phyloP scores from a whole-genome alignment of 2,888 invertebrate species.

The Zele albiditarsus region DNA sequence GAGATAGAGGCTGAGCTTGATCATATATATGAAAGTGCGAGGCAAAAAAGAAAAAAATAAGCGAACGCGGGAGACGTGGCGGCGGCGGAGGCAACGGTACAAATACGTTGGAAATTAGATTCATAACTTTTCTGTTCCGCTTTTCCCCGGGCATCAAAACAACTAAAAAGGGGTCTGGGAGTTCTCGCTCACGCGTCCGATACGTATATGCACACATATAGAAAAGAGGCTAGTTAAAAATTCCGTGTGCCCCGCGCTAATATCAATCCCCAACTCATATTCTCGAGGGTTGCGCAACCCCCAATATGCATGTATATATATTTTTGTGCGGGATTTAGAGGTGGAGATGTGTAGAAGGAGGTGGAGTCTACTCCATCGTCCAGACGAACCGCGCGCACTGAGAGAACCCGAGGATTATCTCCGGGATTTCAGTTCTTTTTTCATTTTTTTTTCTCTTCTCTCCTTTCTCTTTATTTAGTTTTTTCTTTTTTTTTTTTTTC shows the following conservation, averaged over 20 bases:
- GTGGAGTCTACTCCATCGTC: slow-evolving; percentile 55
- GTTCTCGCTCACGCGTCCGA: neutral
- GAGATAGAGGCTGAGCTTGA: neutral
- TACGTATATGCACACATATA: neutral
- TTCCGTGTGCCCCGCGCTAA: slow-evolving; percentile 67
- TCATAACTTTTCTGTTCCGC: slow-evolving; percentile 71
- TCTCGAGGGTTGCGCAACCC: slow-evolving; percentile 6
- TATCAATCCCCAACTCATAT: slow-evolving; percentile 61
- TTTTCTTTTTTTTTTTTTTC: slow-evolving; percentile 58
- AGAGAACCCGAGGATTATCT: slow-evolving; percentile 63
- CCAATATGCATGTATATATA: neutral
- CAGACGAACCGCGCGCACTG: slow-evolving; percentile 51
- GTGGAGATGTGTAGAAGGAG: neutral
- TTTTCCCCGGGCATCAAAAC: slow-evolving; percentile 58
- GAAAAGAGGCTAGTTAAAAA: slow-evolving; percentile 66
- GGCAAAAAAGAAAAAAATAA: neutral
- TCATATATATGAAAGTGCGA: neutral
- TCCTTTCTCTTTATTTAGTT: neutral
- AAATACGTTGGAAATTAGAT: slow-evolving; percentile 71
- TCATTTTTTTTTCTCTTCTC: slow-evolving; percentile 56
- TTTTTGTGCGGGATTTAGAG: slow-evolving; percentile 11
- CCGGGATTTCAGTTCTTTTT: slow-evolving; percentile 35
- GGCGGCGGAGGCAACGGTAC: slow-evolving; percentile 44
- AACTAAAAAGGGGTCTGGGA: slow-evolving; percentile 45
- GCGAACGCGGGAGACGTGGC: no score